These are phyloP conservation scores for Malurus cyaneus DNA, from an alignment of 2,113 vertebrate species.

Conservation along the genomic window DNA sequence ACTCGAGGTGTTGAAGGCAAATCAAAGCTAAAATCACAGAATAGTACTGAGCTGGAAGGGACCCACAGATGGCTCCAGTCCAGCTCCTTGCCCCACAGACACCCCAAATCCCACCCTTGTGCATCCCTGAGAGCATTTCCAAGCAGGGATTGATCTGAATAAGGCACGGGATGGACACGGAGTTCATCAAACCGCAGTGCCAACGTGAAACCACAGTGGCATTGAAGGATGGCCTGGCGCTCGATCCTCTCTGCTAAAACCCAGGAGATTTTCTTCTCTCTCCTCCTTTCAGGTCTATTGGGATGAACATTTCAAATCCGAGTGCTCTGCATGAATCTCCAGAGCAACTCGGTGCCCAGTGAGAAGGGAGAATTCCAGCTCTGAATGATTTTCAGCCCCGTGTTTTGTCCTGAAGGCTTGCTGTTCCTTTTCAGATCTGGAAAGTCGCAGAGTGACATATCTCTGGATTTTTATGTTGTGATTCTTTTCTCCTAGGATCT, in stretches of 20 bases:
- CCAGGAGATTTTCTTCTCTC: not conserved
- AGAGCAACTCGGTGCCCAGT: not conserved
- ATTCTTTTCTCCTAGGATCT: constrained; percentile 74
- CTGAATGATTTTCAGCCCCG: not conserved
- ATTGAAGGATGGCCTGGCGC: not conserved
- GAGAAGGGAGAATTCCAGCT: not conserved
- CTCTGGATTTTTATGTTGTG: constrained; percentile 58
- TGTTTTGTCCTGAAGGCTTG: not conserved
- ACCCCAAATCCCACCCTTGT: not conserved
- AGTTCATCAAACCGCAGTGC: not conserved
- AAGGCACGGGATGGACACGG: not conserved
- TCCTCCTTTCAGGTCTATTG: not conserved
- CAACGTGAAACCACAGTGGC: not conserved
- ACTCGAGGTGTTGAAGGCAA: not conserved
- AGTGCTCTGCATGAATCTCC: not conserved
- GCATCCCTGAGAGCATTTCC: not conserved
- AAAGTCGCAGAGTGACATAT: constrained; percentile 65
- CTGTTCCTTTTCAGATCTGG: constrained; percentile 68
- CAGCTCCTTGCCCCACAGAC: not conserved
- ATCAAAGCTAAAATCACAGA: not conserved
- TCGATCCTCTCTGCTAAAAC: not conserved
- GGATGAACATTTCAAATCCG: not conserved
- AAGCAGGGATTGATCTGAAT: not conserved
- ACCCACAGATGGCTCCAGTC: not conserved
- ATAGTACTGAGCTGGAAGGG: not conserved